These are phyloP conservation scores for Pteropus rufus DNA, from an alignment of 2,797 vertebrate species.

Conservation along the genomic window DNA sequence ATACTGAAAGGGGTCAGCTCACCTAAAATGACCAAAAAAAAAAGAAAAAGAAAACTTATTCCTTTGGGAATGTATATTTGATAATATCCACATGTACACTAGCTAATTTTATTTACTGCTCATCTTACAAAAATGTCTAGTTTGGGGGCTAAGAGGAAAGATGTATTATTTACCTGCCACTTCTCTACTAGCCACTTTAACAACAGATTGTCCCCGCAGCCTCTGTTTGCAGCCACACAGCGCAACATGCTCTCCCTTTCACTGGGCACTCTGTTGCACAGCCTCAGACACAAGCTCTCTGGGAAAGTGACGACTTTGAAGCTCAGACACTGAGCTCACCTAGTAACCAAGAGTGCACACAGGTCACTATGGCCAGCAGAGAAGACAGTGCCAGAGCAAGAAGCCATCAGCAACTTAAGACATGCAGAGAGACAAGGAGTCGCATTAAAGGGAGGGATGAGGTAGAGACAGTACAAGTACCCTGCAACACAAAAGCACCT, in stretches of 20 bases:
- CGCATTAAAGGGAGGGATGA: neutral
- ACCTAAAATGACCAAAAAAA: too few species aligned
- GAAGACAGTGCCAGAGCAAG: slow-evolving; percentile 12
- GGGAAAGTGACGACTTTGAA: neutral
- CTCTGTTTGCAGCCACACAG: neutral
- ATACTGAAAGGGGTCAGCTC: too few species aligned
- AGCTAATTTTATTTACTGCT: neutral
- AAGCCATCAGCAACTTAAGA: neutral
- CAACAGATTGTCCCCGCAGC: neutral
- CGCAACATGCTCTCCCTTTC: neutral
- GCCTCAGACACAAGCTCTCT: neutral
- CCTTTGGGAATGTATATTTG: neutral
- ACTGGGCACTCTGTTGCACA: neutral
- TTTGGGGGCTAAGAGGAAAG: neutral
- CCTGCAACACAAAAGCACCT: neutral
- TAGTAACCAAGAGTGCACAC: slow-evolving; percentile 7
- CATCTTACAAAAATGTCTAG: neutral
- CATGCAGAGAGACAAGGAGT: neutral
- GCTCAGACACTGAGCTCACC: slow-evolving; percentile 50
- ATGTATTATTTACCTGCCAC: neutral
- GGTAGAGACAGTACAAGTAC: neutral
- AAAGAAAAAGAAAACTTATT: neutral
- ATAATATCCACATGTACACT: neutral
- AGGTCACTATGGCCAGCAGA: neutral
- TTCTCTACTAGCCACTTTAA: neutral